These are phyloP conservation scores for Myrmophylax atrothorax DNA, from an alignment of 2,113 vertebrate species.

Conservation along the genomic window DNA sequence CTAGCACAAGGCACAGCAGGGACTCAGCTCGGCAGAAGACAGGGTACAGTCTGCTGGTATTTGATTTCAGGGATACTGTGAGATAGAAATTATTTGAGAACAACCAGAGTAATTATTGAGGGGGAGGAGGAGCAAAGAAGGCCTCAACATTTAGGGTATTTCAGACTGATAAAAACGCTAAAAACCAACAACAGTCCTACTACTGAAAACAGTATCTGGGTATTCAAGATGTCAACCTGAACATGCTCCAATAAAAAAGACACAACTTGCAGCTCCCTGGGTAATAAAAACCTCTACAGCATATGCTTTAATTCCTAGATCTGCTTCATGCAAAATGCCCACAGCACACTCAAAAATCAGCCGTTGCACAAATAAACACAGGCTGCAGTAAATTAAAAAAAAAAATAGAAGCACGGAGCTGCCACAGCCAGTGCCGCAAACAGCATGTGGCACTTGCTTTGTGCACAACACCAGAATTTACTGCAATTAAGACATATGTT, in stretches of 20 bases:
- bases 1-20: neutral
- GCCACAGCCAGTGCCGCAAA: neutral
- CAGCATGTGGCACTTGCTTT: conserved; percentile 5
- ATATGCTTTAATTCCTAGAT: conserved; percentile 10
- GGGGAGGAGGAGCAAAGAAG: neutral
- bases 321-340: neutral
- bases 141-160: neutral
- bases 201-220: conserved; percentile 6
- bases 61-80: neutral
- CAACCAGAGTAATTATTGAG: neutral
- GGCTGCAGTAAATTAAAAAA: conserved; percentile 13
- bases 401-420: neutral
- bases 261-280: neutral
- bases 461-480: neutral
- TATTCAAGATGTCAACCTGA: conserved; percentile 45
- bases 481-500: conserved; percentile 43
- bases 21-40: neutral
- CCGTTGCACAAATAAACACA: neutral
- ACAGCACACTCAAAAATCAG: neutral
- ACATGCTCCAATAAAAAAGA: conserved; percentile 12
- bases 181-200: neutral
- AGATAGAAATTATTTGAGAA: conserved; percentile 4
- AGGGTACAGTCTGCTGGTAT: neutral
- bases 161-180: neutral
- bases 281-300: neutral